These are phyloP conservation scores for Zygaena filipendulae DNA, from an alignment of 2,888 invertebrate genomes.

Conservation along the genomic window DNA sequence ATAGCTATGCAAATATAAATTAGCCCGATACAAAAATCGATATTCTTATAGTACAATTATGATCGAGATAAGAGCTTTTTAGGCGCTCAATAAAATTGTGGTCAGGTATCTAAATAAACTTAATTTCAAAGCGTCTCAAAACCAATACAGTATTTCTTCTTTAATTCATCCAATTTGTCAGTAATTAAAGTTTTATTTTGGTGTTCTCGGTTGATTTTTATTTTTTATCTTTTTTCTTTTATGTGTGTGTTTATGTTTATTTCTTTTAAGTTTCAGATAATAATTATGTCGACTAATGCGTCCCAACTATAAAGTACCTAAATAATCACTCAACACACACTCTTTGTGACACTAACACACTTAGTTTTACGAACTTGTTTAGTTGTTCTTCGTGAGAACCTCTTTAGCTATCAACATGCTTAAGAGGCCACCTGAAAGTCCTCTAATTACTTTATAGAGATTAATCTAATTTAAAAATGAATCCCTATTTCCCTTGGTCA, in stretches of 20 bases:
- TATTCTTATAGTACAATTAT: background rate
- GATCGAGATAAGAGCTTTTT: background rate
- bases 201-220: constrained; percentile 1
- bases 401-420: too few relatives aligned
- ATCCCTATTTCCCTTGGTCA: too few relatives aligned
- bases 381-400: too few relatives aligned
- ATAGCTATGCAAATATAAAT: too few relatives aligned
- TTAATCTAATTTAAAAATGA: too few relatives aligned
- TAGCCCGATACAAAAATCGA: too few relatives aligned
- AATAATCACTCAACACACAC: background rate
- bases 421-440: too few relatives aligned
- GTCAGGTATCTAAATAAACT: too few relatives aligned
- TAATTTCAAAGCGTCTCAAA: constrained; percentile 24
- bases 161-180: constrained; percentile 39
- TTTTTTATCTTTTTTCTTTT: background rate
- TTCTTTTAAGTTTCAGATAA: background rate
- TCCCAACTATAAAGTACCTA: background rate
- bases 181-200: constrained; percentile 38
- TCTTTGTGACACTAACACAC: constrained; percentile 26
- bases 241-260: background rate
- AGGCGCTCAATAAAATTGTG: background rate
- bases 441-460: too few relatives aligned
- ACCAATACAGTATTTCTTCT: constrained; percentile 25
- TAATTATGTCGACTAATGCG: background rate
- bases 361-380: too few relatives aligned